Base-by-base conservation (phyloP, 1,140 invertebrate species). In the Hyles vespertilio region DNA sequence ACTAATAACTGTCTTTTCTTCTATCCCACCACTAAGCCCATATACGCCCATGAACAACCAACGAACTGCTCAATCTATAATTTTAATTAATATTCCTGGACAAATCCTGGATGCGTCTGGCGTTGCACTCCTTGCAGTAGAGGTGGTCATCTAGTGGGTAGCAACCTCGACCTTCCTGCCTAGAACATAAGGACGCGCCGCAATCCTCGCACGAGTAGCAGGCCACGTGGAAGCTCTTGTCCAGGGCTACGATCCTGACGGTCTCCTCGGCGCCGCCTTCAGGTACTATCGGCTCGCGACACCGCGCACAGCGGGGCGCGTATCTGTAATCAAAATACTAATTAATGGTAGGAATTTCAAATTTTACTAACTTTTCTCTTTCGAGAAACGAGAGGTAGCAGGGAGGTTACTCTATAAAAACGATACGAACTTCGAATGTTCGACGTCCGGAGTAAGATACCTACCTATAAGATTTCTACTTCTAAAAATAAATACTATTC, bases 121-220 rank as follows among this genome's bases (percentile, higher is more conserved):
- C 97, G 86, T 99, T 99, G 78, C 98, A 99, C 74, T 95, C 95
- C 89, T 97, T 97, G 81, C 98, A 99, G 32, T 99, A 92, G 51
- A 99, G 94, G 84, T 99, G 97, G 72, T 96, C 96, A 85, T 99
- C 98, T 1, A 99, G 85, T 0, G 98, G 98, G 84, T 98, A 99
- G 85, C 98, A 99, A 4, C 97, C 97, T 32, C 95, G 92, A 0
- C 97, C 98, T 83, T 98, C 97, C n/a, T 96, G 94, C 80, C 98
- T 95, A 0, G 96, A 97, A n/a, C 97, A 96, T 33, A 99, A 89
- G 11, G 98, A 91, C 0, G 97, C 88, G 3, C 95, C 96, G 89
- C 98, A 99, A 84, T 99, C 98, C 93, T 99, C 98, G 84, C 98
- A 99, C 77, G 97, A 96, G 79, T 99, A 99, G 81, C 98, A 99